Conservation (phyloP, 2,113 vertebrate species). For the Phocoena sinus region DNA sequence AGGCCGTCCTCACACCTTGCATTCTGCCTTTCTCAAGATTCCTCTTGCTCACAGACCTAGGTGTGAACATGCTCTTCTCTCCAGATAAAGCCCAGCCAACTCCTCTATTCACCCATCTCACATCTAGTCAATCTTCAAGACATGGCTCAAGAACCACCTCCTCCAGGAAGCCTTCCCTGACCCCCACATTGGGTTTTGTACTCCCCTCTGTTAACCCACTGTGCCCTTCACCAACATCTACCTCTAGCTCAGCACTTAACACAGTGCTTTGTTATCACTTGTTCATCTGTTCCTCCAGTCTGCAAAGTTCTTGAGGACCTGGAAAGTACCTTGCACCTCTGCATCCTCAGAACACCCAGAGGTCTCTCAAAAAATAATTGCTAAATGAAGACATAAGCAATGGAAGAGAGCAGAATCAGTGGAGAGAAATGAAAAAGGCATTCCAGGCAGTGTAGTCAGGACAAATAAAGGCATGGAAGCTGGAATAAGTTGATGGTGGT, state of each 20-base stretch:
- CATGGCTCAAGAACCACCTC: not conserved
- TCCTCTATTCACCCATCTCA: not conserved
- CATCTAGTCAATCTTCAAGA: not conserved
- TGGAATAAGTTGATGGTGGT: not conserved
- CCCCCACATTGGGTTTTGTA: not conserved
- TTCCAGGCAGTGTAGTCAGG: not conserved
- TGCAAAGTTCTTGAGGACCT: not conserved
- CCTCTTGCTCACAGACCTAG: not conserved
- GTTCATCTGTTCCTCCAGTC: not conserved
- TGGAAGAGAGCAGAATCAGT: not conserved
- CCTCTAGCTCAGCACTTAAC: not conserved
- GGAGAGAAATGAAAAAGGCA: not conserved
- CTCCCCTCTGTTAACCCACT: not conserved
- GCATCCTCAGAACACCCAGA: not conserved
- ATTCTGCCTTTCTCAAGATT: not conserved
- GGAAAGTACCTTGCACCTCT: not conserved
- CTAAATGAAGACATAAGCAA: not conserved
- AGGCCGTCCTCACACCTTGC: not conserved
- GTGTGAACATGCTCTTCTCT: not conserved
- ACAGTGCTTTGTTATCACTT: not conserved
- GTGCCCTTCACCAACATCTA: not conserved
- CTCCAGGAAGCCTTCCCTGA: not conserved
- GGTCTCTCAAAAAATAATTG: not conserved
- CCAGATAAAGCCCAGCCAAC: not conserved
- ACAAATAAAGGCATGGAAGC: not conserved